Evolutionary conservation across 2,888 invertebrate genomes (phyloP).

Genomic region (Brachyopa scutellaris): DNA sequence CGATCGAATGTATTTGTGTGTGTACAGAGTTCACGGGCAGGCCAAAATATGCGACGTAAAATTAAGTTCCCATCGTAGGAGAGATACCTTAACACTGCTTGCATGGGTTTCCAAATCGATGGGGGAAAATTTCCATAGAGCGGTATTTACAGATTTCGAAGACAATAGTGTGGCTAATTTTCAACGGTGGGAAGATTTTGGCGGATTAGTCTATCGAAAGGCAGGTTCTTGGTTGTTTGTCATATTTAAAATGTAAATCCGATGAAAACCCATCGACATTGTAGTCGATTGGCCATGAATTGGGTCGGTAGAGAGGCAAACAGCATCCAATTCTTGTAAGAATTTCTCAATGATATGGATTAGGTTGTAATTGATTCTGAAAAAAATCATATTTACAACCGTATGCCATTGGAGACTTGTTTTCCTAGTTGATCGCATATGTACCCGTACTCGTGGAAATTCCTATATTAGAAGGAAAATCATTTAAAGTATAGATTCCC

Average conservation of each 20-base stretch:
- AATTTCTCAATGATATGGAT: too few species aligned
- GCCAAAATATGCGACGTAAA: constrained; percentile 52
- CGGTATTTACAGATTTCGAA: constrained; percentile 63
- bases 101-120: constrained; percentile 4
- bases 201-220: constrained; percentile 23
- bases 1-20: constrained; percentile 51
- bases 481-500: too few species aligned
- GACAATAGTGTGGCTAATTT: constrained; percentile 64
- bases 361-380: too few species aligned
- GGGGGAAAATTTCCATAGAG: constrained; percentile 45
- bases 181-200: constrained; percentile 56
- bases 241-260: constrained; percentile 27
- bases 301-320: not conserved
- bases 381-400: too few species aligned
- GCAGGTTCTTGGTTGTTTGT: constrained; percentile 3
- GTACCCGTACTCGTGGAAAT: too few species aligned
- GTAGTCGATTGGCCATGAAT: constrained; percentile 17
- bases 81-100: constrained; percentile 13
- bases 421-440: too few species aligned
- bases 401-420: too few species aligned
- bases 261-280: constrained; percentile 5
- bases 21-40: constrained; percentile 60
- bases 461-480: too few species aligned
- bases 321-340: not conserved
- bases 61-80: constrained; percentile 60